Evolutionary conservation across 1,140 invertebrate genomes (phyloP).

Genomic region (Rhopalosiphum padi): DNA sequence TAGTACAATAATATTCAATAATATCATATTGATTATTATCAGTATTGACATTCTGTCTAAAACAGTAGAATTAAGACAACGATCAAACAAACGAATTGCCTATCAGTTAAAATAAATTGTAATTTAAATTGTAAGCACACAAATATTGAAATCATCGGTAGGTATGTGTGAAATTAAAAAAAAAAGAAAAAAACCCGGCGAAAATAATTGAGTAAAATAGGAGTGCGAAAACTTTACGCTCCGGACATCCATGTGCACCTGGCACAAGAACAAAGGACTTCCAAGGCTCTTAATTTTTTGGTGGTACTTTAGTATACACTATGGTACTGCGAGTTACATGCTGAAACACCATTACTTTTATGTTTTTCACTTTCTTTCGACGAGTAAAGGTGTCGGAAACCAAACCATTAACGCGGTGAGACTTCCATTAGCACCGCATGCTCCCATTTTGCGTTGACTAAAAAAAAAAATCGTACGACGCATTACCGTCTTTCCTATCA

Average conservation of each 20-base stretch:
- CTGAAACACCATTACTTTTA: conserved; percentile 55
- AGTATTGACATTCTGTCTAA: too few relatives aligned
- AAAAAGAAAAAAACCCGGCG: background rate
- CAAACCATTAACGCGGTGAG: conserved; percentile 54
- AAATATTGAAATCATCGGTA: background rate
- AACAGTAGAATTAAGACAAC: too few relatives aligned
- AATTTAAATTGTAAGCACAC: background rate
- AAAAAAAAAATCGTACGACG: conserved; percentile 39
- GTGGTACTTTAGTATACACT: conserved; percentile 40
- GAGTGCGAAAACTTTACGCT: background rate
- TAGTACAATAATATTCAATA: background rate
- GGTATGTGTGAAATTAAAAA: background rate
- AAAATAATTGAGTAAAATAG: background rate
- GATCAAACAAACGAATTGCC: too few relatives aligned
- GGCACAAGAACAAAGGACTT: conserved; percentile 55
- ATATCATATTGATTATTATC: background rate
- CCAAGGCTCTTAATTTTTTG: conserved; percentile 53
- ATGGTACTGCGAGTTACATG: conserved; percentile 21
- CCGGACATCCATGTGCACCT: conserved; percentile 49
- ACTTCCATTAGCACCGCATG: conserved; percentile 56
- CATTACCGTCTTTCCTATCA: conserved; percentile 45
- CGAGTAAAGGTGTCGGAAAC: conserved; percentile 50
- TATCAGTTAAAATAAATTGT: background rate
- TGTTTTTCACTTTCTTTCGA: conserved; percentile 44
- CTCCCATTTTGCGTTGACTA: conserved; percentile 28